These are phyloP conservation scores for Schizopygopsis malacanthus DNA, from an alignment of 2,797 vertebrate genomes.

Conservation along the genomic window DNA sequence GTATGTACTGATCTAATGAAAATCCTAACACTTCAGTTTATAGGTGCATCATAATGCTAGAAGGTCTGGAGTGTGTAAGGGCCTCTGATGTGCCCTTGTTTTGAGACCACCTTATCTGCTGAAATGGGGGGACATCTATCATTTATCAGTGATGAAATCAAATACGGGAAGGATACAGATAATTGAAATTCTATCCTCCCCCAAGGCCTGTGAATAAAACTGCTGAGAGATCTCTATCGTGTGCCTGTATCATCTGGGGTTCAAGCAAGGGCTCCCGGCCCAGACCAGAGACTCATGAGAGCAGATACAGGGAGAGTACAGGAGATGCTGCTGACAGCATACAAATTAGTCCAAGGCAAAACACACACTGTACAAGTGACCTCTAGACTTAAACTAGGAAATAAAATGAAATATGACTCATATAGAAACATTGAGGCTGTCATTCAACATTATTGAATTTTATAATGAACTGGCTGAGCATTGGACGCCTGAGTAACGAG, in stretches of 20 bases:
- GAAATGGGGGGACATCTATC: constrained; percentile 18
- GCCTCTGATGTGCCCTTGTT: constrained; percentile 24
- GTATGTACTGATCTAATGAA: constrained; percentile 28
- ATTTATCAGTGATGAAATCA: constrained; percentile 50
- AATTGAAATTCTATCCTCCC: constrained; percentile 50
- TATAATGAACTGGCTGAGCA: constrained; percentile 4
- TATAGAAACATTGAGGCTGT: constrained; percentile 20
- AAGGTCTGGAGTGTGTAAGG: constrained; percentile 11
- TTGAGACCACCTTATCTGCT: constrained; percentile 41
- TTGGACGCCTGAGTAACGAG: neutral
- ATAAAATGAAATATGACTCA: constrained; percentile 19
- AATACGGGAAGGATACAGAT: constrained; percentile 50
- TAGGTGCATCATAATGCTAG: constrained; percentile 8
- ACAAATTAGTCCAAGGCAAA: constrained; percentile 22
- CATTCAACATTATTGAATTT: constrained; percentile 31
- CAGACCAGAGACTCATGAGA: constrained; percentile 38
- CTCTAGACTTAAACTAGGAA: constrained; percentile 3
- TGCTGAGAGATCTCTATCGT: constrained; percentile 45
- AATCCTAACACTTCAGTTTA: constrained; percentile 4
- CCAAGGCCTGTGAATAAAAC: constrained; percentile 39
- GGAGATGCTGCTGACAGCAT: constrained; percentile 15
- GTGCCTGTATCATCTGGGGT: constrained; percentile 26
- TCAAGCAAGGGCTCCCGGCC: constrained; percentile 22
- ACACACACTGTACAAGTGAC: constrained; percentile 27
- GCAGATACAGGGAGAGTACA: constrained; percentile 29